Conservation (phyloP, 2,888 invertebrate genomes). For the Drosophila mimetica region DNA sequence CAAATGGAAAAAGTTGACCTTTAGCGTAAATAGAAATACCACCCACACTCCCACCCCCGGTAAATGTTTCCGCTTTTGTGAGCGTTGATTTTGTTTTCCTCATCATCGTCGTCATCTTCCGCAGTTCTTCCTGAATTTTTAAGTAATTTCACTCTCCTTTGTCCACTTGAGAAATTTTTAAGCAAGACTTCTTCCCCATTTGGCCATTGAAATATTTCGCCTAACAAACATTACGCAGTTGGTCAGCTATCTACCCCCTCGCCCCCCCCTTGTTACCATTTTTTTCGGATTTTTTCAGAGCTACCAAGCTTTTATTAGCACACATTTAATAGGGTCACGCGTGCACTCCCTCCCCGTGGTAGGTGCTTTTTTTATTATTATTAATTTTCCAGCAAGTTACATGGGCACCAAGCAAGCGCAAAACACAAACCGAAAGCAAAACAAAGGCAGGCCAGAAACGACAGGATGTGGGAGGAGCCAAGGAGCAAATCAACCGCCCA, state of each 20-base stretch:
- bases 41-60: constrained; percentile 6
- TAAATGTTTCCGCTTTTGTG: constrained; percentile 53
- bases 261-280: constrained; percentile 3
- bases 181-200: constrained; percentile 7
- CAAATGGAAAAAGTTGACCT: constrained; percentile 76
- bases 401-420: constrained; percentile 57
- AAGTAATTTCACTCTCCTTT: constrained; percentile 65
- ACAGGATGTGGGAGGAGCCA: constrained; percentile 31
- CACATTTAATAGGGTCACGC: constrained; percentile 80
- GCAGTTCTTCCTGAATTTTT: constrained; percentile 67
- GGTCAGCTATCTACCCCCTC: constrained; percentile 37
- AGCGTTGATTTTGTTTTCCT: constrained; percentile 69
- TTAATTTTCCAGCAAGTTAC: constrained; percentile 80
- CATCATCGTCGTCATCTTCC: constrained; percentile 46
- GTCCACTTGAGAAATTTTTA: constrained; percentile 46
- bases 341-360: constrained; percentile 63
- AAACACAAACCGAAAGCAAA: constrained; percentile 60
- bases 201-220: constrained; percentile 30
- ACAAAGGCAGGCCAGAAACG: constrained; percentile 69
- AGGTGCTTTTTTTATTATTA: constrained; percentile 79
- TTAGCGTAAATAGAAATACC: constrained; percentile 62
- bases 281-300: constrained; percentile 58
- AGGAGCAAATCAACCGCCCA: constrained; percentile 43
- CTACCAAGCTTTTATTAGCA: constrained; percentile 77
- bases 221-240: constrained; percentile 51